Base-by-base conservation (phyloP, 1,140 invertebrate species). In the Catajapyx aquilonaris region DNA sequence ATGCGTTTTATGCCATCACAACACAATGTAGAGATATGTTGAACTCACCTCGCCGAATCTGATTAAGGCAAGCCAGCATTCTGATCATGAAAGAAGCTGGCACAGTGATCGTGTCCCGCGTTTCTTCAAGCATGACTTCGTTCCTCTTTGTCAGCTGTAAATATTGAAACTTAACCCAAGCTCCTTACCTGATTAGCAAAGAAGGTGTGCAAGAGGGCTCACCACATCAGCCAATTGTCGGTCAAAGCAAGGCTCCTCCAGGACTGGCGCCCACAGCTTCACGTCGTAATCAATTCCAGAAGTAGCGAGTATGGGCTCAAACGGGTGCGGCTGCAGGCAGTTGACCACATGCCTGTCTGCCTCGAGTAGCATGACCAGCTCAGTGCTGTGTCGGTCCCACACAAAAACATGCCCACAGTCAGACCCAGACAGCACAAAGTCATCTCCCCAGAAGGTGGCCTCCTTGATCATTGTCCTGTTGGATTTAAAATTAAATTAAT, bases 241-340 rank as follows among this genome's bases (percentile, higher is more conserved):
- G 53, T 81, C 68, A 56, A 83, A 86, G 13, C 43, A 57, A 0
- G 59, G 48, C 34, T 69, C 62, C 5, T 68, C 58, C 38, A 55
- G 54, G 10, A 68, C 52, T 1, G 84, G 84, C 2, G 74, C 65
- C 81, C 81, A 88, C 1, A 90, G 53, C 56, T 90, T 90, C 5
- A 88, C 66, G 51, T 88, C 79, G 55, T 88, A 83, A 52, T 90
- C 85, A 40, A 90, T 87, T 5, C 85, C 85, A 41, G 81, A 86
- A 5, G 81, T 79, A 0, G 81, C 81, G 4, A 90, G 50, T 44
- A 85, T 68, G 37, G 81, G 81, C 39, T 81, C 56, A 41, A 60
- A 71, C 0, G 83, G 81, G 60, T 90, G 84, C 0, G 85, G 84
- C 49, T 84, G 80, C 0, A 86, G 50, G 54, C 81, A 83, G 56